phyloP scores from a whole-genome alignment of 2,888 invertebrate genomes.

The Galerucella pusilla region DNA sequence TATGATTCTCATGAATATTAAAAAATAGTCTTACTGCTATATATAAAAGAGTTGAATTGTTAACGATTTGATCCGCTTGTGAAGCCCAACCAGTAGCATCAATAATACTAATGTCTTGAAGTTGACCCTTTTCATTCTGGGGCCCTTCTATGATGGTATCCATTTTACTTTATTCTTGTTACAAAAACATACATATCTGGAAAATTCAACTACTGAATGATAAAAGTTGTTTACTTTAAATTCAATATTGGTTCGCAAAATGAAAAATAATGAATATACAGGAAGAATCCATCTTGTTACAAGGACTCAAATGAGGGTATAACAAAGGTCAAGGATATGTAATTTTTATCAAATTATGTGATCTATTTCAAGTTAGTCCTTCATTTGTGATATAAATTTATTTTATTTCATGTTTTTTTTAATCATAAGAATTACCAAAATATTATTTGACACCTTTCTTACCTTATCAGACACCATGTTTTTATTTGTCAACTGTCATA shows the following conservation, averaged over 20 bases:
- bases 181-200: conserved; percentile 32
- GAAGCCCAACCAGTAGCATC: conserved; percentile 52
- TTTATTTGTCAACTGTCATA: background rate
- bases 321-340: background rate
- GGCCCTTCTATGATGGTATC: conserved; percentile 56
- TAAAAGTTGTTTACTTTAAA: background rate
- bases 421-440: background rate
- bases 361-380: background rate
- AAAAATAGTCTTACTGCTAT: conserved; percentile 57
- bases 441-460: conserved; percentile 1
- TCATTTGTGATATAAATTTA: background rate
- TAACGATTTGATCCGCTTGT: conserved; percentile 45
- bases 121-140: conserved; percentile 51
- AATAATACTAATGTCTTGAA: conserved; percentile 53
- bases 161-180: conserved; percentile 48
- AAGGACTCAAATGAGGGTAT: background rate
- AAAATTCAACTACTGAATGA: conserved; percentile 4
- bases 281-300: background rate
- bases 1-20: conserved; percentile 16
- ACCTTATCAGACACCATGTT: background rate
- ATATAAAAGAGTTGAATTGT: conserved; percentile 59
- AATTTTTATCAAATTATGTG: background rate
- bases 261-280: background rate
- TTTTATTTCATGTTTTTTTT: background rate
- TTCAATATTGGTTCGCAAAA: background rate